Percentiles rank a stretch among this genome's conserved stretches.
These are phyloP conservation scores for Phasia obesa DNA, from an alignment of 2,888 invertebrate genomes.

Conservation along the genomic window DNA sequence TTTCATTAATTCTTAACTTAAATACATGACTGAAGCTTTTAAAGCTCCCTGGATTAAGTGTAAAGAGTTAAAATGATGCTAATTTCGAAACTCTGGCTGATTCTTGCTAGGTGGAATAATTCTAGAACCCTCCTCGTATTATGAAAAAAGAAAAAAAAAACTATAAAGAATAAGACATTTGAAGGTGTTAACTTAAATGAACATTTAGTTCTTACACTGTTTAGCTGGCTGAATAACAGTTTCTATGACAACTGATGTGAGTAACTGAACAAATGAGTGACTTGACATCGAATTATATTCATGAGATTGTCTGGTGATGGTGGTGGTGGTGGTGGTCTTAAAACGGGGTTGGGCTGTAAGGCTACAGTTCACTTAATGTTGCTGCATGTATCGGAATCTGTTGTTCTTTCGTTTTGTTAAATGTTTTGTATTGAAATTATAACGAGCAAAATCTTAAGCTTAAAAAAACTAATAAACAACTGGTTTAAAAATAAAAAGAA, in stretches of 20 bases:
- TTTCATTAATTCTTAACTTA: no score
- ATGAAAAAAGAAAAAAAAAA: no score
- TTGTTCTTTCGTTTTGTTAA: slow-evolving; percentile 37
- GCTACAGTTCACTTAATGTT: slow-evolving; percentile 5
- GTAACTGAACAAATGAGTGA: slow-evolving; percentile 1
- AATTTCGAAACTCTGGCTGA: no score
- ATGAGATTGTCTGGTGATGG: no score
- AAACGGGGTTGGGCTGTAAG: slow-evolving; percentile 46
- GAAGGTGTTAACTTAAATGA: slow-evolving; percentile 16
- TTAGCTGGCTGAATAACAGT: slow-evolving; percentile 18
- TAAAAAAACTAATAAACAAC: slow-evolving; percentile 47
- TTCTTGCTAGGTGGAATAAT: no score
- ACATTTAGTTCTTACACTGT: slow-evolving; percentile 35
- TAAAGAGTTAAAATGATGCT: no score
- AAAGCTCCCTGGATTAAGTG: no score
- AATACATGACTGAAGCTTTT: no score
- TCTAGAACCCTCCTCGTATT: no score
- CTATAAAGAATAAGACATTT: no score
- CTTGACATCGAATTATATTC: slow-evolving; percentile 16
- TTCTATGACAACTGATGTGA: slow-evolving; percentile 51
- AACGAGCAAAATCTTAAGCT: slow-evolving; percentile 26
- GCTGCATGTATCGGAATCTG: slow-evolving; percentile 42
- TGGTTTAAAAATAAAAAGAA: slow-evolving; percentile 41
- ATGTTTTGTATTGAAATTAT: slow-evolving; percentile 36
- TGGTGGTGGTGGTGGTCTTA: neutral